Base-by-base conservation (phyloP, 1,140 invertebrate genomes). In the Maconellicoccus hirsutus region DNA sequence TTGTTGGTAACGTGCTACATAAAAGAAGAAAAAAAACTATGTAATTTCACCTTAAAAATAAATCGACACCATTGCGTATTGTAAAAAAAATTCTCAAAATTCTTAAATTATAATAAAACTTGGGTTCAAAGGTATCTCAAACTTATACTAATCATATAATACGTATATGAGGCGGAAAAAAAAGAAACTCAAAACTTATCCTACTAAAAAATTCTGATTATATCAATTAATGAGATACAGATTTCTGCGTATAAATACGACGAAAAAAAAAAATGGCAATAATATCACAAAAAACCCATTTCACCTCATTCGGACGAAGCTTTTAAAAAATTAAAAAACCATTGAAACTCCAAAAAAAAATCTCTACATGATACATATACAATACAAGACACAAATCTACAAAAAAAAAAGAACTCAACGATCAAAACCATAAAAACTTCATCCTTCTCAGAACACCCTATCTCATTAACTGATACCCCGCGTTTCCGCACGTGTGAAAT, bases 1-100 rank as follows among this genome's bases (percentile, higher is more conserved):
- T 33, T 16, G 25, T 66, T 66, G 61, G 61, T 66, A 66, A 66
- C 61, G 61, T 25, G 16, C 61, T 66, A 66, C 7, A 61, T 61
- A 61, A 38, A 38, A 38, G 14, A 38, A 38, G 33, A 61, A 61
- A 61, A 66, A 66, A 66, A 66, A 10, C 10, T 66, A 12, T 23
- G 10, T 23, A 23, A 12, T 23, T 66, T 66, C 10, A 23, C 22
- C 52, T n/a, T 59, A 59, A 59, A 59, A 19, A 22, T 59, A 59
- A 59, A 22, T 59, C n/a, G 21, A 59, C 16, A 59, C 16, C 52
- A 3, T 19, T 59, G n/a, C 4, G 25, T 23, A 25, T 10, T 23
- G 25, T 22, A 66, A 22, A 66, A 66, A 66, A 66, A 66, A 66
- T 16, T 8, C 10, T 8, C 10, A 3, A 16, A 14, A 52, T 8